phyloP scores from a whole-genome alignment of 2,113 vertebrate genomes.

The Thamnophis sirtalis region DNA sequence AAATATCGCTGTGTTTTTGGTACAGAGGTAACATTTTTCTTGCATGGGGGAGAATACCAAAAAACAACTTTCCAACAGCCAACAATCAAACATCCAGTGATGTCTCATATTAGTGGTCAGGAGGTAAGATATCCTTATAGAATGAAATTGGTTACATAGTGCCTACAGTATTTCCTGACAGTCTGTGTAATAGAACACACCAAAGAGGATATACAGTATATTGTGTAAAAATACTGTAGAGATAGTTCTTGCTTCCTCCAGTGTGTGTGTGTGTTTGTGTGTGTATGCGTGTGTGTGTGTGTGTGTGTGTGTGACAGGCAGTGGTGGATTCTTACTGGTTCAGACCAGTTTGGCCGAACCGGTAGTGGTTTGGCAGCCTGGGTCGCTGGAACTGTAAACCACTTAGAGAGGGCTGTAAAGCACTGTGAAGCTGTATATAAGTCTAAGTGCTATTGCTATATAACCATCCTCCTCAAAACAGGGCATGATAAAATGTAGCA shows the following conservation, averaged over 20 bases:
- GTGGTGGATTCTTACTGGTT: no score
- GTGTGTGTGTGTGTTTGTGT: neutral
- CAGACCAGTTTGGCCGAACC: no score
- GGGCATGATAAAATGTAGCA: neutral
- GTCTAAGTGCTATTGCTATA: neutral
- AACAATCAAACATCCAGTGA: conserved; percentile 71
- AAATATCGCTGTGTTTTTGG: conserved; percentile 78
- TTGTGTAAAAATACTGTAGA: neutral
- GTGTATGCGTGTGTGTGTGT: no score
- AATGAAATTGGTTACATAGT: neutral
- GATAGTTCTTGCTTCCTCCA: neutral
- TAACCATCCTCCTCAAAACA: neutral
- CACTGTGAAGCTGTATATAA: neutral
- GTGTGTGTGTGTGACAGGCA: no score
- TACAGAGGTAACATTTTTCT: conserved; percentile 68
- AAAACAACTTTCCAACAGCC: conserved; percentile 66
- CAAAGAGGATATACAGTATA: neutral
- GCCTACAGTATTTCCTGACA: neutral
- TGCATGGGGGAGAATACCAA: conserved; percentile 58
- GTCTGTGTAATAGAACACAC: neutral
- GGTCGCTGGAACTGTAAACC: neutral
- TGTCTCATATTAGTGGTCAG: conserved; percentile 78
- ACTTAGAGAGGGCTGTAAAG: neutral
- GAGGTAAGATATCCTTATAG: conserved; percentile 72
- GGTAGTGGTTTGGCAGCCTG: no score